Evolutionary conservation across 1,140 invertebrate genomes (phyloP).

Genomic region (Tenebrio molitor): DNA sequence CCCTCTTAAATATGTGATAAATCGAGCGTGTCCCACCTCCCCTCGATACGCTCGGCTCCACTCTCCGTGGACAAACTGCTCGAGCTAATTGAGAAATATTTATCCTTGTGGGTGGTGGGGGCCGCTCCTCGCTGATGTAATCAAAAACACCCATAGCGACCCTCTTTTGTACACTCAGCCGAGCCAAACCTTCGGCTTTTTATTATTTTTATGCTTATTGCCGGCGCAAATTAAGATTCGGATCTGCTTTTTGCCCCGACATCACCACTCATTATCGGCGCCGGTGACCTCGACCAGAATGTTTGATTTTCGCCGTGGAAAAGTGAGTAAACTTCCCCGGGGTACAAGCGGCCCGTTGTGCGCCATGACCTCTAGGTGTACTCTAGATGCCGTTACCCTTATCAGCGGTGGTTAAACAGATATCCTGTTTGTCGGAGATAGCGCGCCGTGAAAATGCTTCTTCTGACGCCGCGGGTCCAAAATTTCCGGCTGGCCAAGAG

Average conservation of each 20-base stretch:
- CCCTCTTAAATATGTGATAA: too few species aligned
- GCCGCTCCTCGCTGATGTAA: slow-evolving; percentile 50
- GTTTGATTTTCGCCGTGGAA: too few species aligned
- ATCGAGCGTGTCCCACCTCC: too few species aligned
- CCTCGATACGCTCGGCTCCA: too few species aligned
- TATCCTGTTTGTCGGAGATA: slow-evolving; percentile 43
- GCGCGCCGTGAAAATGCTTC: not conserved
- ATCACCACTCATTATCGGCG: too few species aligned
- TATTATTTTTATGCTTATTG: slow-evolving; percentile 7
- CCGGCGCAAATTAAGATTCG: not conserved
- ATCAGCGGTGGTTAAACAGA: slow-evolving; percentile 44
- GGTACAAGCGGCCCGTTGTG: too few species aligned
- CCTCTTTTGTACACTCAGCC: slow-evolving; percentile 22
- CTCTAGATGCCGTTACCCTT: slow-evolving; percentile 33
- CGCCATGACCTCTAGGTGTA: slow-evolving; percentile 6
- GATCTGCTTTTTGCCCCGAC: slow-evolving; percentile 22
- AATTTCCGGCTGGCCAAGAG: not conserved
- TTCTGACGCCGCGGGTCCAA: not conserved
- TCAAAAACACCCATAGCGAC: slow-evolving; percentile 48
- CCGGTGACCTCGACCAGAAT: too few species aligned
- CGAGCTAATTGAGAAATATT: slow-evolving; percentile 50
- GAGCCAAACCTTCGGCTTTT: slow-evolving; percentile 21
- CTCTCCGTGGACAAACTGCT: not conserved
- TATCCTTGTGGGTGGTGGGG: slow-evolving; percentile 48
- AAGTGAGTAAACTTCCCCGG: not conserved